Percentiles rank a stretch among this genome's conserved stretches.
Conservation (phyloP, 1,140 invertebrate species). For the Pseudomyrmex flavicornis region DNA sequence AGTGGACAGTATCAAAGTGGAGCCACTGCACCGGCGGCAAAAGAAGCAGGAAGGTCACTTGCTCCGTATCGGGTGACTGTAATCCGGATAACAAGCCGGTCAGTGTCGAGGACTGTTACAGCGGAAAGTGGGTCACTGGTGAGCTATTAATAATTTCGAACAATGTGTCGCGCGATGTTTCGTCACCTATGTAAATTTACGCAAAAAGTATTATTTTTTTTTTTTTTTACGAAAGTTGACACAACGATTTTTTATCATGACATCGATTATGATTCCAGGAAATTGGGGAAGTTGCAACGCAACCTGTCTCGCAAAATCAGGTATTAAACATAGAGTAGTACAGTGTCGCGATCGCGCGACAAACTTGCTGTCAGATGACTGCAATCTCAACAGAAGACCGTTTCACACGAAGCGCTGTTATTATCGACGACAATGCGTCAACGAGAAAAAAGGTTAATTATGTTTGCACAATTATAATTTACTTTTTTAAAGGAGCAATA, state of each 20-base stretch:
- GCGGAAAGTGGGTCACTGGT: slow-evolving; percentile 80
- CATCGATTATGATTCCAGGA: slow-evolving; percentile 68
- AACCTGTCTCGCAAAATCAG: slow-evolving; percentile 74
- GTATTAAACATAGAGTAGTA: slow-evolving; percentile 75
- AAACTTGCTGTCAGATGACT: slow-evolving; percentile 74
- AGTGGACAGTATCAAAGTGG: slow-evolving; percentile 81
- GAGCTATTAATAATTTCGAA: slow-evolving; percentile 11
- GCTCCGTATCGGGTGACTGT: slow-evolving; percentile 75
- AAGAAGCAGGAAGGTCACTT: slow-evolving; percentile 76
- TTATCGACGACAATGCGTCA: slow-evolving; percentile 75
- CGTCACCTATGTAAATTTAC: too few species aligned
- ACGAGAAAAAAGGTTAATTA: slow-evolving; percentile 77
- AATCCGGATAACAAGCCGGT: slow-evolving; percentile 73
- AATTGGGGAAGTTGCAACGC: slow-evolving; percentile 79
- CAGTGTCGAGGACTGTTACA: slow-evolving; percentile 71
- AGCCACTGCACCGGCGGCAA: slow-evolving; percentile 74
- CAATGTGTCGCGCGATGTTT: neutral
- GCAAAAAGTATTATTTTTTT: too few species aligned
- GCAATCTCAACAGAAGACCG: slow-evolving; percentile 75
- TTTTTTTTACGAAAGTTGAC: too few species aligned
- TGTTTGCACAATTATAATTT: neutral
- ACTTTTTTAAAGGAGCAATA: neutral
- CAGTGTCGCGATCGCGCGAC: slow-evolving; percentile 76
- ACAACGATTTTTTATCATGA: too few species aligned
- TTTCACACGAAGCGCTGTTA: slow-evolving; percentile 76